A percentile compares a stretch with the other conserved stretches of the same genome.
Conservation (phyloP, 1,140 invertebrate genomes). For the Drosophila simulans region DNA sequence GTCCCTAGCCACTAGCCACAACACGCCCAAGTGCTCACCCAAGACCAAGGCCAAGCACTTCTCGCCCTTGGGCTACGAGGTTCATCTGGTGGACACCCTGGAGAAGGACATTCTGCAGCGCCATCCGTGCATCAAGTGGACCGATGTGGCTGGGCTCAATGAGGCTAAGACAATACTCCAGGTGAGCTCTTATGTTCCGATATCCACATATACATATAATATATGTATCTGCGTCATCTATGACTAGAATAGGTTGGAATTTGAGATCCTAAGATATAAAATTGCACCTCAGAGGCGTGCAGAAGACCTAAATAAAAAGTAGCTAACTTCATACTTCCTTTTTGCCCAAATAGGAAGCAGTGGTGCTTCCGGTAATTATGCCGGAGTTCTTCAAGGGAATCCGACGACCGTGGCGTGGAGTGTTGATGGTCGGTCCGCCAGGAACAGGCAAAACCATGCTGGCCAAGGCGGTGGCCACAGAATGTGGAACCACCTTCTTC, state of each 20-base stretch:
- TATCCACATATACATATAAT: too few species aligned
- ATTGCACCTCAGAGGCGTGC: too few species aligned
- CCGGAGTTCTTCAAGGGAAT: conserved; percentile 99
- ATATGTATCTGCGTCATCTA: too few species aligned
- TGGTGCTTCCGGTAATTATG: conserved; percentile 98
- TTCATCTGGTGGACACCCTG: conserved; percentile 91
- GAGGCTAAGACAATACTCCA: conserved; percentile 96
- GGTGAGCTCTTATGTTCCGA: conserved; percentile 13
- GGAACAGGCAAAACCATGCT: conserved; percentile 99
- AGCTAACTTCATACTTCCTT: too few species aligned
- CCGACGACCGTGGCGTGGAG: conserved; percentile 94
- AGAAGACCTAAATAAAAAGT: not conserved
- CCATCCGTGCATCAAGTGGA: conserved; percentile 98
- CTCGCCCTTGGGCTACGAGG: conserved; percentile 90
- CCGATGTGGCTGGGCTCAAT: conserved; percentile 97
- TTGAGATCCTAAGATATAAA: too few species aligned
- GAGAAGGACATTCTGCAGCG: conserved; percentile 99
- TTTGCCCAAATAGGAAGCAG: conserved; percentile 92
- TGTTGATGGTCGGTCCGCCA: conserved; percentile 86
- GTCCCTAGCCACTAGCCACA: conserved; percentile 64
- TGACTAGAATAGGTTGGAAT: too few species aligned
- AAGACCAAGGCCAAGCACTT: conserved; percentile 88
- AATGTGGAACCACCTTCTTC: conserved; percentile 99
- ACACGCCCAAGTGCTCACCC: conserved; percentile 69
- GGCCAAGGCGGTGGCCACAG: conserved; percentile 99